Conservation (phyloP, 2,888 invertebrate genomes). For the Mimas tiliae region DNA sequence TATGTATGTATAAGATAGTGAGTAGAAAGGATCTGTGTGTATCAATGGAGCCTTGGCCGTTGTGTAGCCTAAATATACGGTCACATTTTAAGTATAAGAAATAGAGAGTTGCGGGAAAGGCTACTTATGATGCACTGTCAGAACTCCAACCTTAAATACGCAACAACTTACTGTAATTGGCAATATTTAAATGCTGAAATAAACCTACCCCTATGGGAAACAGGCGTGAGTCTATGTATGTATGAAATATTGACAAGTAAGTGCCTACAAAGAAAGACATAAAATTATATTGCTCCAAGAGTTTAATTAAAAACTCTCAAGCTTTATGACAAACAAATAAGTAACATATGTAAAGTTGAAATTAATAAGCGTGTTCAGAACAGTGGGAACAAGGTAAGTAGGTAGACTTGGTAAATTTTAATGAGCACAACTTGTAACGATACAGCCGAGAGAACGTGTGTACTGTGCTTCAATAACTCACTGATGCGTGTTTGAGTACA, state of each 20-base stretch:
- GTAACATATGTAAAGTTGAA: constrained; percentile 20
- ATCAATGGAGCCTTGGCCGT: no score
- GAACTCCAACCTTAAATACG: no score
- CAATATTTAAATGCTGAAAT: no score
- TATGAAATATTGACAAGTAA: no score
- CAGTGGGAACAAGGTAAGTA: constrained; percentile 22
- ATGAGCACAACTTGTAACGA: constrained; percentile 14
- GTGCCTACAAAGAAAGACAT: no score
- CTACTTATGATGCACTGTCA: no score
- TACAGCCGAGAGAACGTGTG: not conserved
- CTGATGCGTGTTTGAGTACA: not conserved
- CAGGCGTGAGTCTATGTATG: no score
- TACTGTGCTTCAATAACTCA: constrained; percentile 3
- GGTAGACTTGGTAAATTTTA: constrained; percentile 21
- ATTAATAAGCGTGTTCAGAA: constrained; percentile 18
- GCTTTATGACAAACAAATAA: constrained; percentile 17
- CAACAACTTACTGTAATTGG: no score
- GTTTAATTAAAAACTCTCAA: constrained; percentile 11
- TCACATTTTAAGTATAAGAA: no score
- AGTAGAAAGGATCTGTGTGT: not conserved
- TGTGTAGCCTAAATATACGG: no score
- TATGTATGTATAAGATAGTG: not conserved
- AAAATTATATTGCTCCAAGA: not conserved
- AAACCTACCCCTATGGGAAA: no score
- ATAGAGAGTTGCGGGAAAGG: no score